Percentiles rank a stretch among this genome's conserved stretches.
phyloP scores from a whole-genome alignment of 2,888 invertebrate species.

The Cryptus viduatorius region DNA sequence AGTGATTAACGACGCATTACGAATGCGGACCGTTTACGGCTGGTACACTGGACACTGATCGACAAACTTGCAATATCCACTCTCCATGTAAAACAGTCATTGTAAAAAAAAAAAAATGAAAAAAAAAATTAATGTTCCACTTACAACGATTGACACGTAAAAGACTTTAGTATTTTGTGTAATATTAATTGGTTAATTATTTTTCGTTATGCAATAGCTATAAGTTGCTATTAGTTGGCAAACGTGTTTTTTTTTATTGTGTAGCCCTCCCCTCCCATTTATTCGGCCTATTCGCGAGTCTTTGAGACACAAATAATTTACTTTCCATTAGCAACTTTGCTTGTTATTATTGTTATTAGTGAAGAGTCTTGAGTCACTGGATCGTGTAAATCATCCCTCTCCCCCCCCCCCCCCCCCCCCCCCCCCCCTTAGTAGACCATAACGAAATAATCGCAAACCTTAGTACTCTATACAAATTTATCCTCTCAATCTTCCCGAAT shows the following conservation, averaged over 20 bases:
- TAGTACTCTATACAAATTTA: constrained; percentile 15
- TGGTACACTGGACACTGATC: constrained; percentile 74
- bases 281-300: constrained; percentile 73
- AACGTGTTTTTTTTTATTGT: constrained; percentile 74
- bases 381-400: constrained; percentile 66
- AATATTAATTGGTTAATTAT: constrained; percentile 79
- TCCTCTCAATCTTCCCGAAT: not conserved
- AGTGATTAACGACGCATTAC: constrained; percentile 70
- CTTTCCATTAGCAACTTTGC: constrained; percentile 66
- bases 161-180: constrained; percentile 78
- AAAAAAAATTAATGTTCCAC: constrained; percentile 62
- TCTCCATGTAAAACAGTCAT: constrained; percentile 79
- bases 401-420: no score
- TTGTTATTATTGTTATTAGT: constrained; percentile 69
- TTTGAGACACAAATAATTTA: constrained; percentile 75
- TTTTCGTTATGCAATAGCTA: constrained; percentile 74
- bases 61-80: constrained; percentile 73
- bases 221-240: constrained; percentile 81
- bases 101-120: constrained; percentile 75
- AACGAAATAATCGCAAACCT: constrained; percentile 68
- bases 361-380: constrained; percentile 77
- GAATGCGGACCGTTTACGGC: constrained; percentile 72
- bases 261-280: constrained; percentile 39
- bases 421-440: constrained; percentile 44
- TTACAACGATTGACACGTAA: constrained; percentile 79